Evolutionary conservation across 2,113 vertebrate genomes (phyloP).

Genomic region (Esox niger): DNA sequence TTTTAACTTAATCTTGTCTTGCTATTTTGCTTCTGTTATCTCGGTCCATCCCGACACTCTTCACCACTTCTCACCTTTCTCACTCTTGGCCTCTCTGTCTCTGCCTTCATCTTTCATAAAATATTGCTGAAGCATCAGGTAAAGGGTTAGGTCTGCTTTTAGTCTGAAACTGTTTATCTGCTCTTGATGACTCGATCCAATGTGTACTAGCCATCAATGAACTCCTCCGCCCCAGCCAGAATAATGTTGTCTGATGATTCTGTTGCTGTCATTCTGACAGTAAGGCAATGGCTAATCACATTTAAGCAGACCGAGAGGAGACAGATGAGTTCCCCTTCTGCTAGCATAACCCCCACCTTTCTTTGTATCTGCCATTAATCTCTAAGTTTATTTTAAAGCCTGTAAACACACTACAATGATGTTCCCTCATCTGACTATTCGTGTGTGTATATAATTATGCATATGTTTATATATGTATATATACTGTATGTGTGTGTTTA

Average conservation of each 20-base stretch:
- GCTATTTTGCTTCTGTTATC: too few species aligned
- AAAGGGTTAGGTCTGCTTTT: background rate
- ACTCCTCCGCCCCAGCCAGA: conserved; percentile 8
- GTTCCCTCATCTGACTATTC: too few species aligned
- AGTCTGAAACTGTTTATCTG: conserved; percentile 15
- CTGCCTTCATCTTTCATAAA: background rate
- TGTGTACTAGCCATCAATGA: background rate
- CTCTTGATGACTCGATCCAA: background rate
- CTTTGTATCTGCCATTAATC: background rate
- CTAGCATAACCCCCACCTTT: conserved; percentile 1
- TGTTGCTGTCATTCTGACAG: conserved; percentile 12
- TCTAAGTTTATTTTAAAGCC: background rate
- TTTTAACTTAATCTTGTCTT: background rate
- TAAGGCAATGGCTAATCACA: conserved; percentile 12
- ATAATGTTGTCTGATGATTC: background rate
- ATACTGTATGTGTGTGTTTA: too few species aligned
- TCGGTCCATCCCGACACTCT: too few species aligned
- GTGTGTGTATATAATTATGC: too few species aligned
- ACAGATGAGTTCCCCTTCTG: background rate
- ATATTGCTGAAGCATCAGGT: background rate
- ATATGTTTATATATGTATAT: too few species aligned
- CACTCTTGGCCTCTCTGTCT: too few species aligned
- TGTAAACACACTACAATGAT: background rate
- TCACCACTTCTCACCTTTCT: too few species aligned
- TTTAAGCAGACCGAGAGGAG: conserved; percentile 6